Base-by-base conservation (phyloP, 2,888 invertebrate species). In the Anaspis maculata region DNA sequence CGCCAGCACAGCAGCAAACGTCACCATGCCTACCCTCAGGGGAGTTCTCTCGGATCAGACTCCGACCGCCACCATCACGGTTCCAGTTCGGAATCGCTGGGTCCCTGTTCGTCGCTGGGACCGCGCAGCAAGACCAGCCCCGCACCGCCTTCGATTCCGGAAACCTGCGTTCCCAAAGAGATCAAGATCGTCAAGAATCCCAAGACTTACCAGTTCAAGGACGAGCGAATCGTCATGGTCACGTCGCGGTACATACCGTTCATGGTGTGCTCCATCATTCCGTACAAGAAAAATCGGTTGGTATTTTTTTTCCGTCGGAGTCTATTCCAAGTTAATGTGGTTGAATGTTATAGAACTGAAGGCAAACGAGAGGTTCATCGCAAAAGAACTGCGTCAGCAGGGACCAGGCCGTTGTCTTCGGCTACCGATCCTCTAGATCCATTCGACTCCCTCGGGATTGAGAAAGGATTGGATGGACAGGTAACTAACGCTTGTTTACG, bases 371-470 rank as follows among this genome's bases (percentile, higher is more conserved):
- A 58, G 36, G 50, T 44, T 29, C 79, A 77, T 23, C 73, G 89
- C 37, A 77, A 88, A 49, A 74, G 89, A 45, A 88, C 89, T 51
- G 76, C 84, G 26, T 85, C 89, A 2, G n/a, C n/a, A n/a, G 83
- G 83, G 3, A 82, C 84, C 22, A 73, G 90, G 42, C 91, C 89
- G 6, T 65, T 90, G 32, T 91, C 89, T 30, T 74, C 84, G 13
- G 83, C 83, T 33, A 85, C 79, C 62, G 94, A 94, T 64, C 76
- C 74, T 23, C 75, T 79, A 15, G 90, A 91, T 71, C 85, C 90
- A 16, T 87, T 90, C 64, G 83, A 87, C 60, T 75, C 88, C 22
- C 68, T 92, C 37, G 89, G 91, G 19, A 73, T 90, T 39, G 85
- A 89, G 57, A 73, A 75, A 58, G 79, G 78, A 41, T 79, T 82